Evolutionary conservation across 2,797 vertebrate genomes (phyloP).

Genomic region (Intellagama lesueurii): DNA sequence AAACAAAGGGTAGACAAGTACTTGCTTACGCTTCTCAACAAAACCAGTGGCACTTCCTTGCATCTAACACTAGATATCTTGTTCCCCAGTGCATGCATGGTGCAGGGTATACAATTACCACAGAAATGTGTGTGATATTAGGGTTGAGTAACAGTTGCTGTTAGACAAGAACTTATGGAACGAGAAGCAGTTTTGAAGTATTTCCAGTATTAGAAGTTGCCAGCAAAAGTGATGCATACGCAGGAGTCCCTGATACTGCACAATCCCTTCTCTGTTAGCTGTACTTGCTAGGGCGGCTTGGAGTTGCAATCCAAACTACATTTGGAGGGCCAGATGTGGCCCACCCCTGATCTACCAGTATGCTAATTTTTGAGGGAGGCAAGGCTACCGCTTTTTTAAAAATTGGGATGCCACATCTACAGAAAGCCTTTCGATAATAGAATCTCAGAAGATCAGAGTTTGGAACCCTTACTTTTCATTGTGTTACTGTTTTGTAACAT

Average conservation of each 20-base stretch:
- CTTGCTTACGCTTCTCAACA: background rate
- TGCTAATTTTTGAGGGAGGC: background rate
- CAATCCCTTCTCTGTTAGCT: background rate
- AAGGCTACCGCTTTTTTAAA: background rate
- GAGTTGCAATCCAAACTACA: background rate
- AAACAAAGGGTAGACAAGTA: background rate
- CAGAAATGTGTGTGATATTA: background rate
- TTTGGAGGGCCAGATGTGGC: background rate
- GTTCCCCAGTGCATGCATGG: too few relatives aligned
- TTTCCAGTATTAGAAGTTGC: too few relatives aligned
- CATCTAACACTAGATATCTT: too few relatives aligned
- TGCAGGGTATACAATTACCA: too few relatives aligned
- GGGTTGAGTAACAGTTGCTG: background rate
- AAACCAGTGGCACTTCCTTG: background rate
- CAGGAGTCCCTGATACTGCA: too few relatives aligned
- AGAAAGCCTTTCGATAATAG: too few relatives aligned
- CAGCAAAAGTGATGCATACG: too few relatives aligned
- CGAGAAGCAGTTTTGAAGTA: background rate
- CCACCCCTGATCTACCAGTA: background rate
- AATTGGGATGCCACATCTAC: too few relatives aligned
- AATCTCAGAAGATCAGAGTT: too few relatives aligned
- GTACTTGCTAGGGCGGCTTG: background rate
- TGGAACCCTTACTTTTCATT: too few relatives aligned
- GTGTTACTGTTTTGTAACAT: too few relatives aligned
- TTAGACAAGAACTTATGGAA: background rate